Conservation (phyloP, 1,140 invertebrate genomes). For the Sinella curviseta region DNA sequence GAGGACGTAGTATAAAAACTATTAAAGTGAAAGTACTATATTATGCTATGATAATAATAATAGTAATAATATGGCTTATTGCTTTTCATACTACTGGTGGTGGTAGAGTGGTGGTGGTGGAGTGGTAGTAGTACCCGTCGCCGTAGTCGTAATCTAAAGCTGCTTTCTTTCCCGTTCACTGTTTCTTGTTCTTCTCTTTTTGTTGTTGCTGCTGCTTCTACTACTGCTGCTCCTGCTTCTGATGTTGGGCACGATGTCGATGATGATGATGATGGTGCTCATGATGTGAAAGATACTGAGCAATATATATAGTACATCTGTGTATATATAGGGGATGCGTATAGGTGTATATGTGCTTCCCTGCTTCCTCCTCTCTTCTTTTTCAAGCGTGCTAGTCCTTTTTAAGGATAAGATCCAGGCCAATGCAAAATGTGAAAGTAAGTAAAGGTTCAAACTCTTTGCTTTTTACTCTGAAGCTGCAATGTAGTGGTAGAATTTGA, state of each 20-base stretch:
- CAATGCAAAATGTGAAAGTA: conserved; percentile 22
- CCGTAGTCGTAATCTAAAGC: not conserved
- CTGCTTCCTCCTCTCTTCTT: not conserved
- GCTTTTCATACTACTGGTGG: not conserved
- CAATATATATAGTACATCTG: not conserved
- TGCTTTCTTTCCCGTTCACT: not conserved
- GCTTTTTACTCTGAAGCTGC: no score
- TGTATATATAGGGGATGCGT: not conserved
- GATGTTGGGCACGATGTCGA: not conserved
- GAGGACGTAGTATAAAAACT: not conserved
- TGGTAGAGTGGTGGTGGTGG: not conserved
- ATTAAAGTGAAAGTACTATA: not conserved
- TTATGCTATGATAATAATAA: not conserved
- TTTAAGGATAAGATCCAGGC: not conserved
- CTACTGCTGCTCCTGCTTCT: not conserved
- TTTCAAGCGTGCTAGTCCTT: not conserved
- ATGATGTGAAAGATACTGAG: not conserved
- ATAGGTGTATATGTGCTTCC: not conserved
- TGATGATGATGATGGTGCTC: not conserved
- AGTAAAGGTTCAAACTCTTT: conserved; percentile 12
- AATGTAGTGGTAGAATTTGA: no score
- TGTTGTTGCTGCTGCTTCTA: not conserved
- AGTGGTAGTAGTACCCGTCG: not conserved
- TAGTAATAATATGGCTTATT: not conserved
- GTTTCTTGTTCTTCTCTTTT: not conserved